Conservation (phyloP, 2,797 vertebrate species). For the Crocidura indochinensis region DNA sequence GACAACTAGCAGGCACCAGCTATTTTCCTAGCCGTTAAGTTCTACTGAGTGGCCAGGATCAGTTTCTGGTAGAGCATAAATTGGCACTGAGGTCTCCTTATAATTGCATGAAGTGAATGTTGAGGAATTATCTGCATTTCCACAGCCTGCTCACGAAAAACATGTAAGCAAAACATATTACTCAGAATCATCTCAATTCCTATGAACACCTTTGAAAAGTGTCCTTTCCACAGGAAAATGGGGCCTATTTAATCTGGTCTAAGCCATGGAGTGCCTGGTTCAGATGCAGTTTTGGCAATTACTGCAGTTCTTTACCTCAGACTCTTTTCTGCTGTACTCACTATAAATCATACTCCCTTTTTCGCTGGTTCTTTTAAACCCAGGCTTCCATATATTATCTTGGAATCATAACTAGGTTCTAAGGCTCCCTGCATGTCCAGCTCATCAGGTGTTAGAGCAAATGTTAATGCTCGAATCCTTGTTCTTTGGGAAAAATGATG, state of each 20-base stretch:
- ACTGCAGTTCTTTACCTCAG: slow-evolving; percentile 53
- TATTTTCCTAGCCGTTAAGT: background rate
- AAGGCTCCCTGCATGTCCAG: slow-evolving; percentile 74
- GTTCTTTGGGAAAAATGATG: slow-evolving; percentile 83
- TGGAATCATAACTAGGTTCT: slow-evolving; percentile 67
- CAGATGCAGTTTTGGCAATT: slow-evolving; percentile 67
- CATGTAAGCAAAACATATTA: slow-evolving; percentile 8
- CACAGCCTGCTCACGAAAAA: background rate
- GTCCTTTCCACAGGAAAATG: slow-evolving; percentile 38
- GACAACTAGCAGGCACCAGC: background rate
- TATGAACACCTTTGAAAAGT: slow-evolving; percentile 40
- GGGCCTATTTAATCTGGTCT: slow-evolving; percentile 41
- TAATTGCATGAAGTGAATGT: background rate
- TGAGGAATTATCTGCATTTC: slow-evolving; percentile 20
- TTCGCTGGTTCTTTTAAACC: slow-evolving; percentile 56
- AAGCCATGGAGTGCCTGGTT: background rate
- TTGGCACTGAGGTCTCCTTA: background rate
- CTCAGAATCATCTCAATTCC: slow-evolving; percentile 27
- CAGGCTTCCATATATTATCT: slow-evolving; percentile 74
- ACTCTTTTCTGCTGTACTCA: slow-evolving; percentile 66
- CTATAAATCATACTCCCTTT: slow-evolving; percentile 36
- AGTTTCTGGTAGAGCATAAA: background rate
- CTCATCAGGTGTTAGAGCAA: slow-evolving; percentile 83
- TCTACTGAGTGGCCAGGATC: background rate
- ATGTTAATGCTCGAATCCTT: slow-evolving; percentile 81